Percentiles rank a stretch among this genome's conserved stretches.
Evolutionary conservation across 2,888 invertebrate genomes (phyloP).

Genomic region (Cerastis rubricosa): DNA sequence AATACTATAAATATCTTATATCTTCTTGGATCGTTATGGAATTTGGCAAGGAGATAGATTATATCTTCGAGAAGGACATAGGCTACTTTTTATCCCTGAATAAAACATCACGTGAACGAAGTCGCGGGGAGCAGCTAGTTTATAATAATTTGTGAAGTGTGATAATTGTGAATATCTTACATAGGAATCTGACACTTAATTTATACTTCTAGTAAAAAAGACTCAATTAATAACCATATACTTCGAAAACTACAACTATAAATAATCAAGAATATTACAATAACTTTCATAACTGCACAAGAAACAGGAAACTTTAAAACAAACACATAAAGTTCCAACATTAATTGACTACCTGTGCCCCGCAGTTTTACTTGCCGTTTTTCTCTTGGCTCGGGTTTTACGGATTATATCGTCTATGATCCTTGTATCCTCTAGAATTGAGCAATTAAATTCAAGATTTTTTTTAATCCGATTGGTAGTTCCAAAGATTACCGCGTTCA

Average conservation of each 20-base stretch:
- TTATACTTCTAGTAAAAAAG: not conserved
- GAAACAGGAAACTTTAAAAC: constrained; percentile 10
- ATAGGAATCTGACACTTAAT: not conserved
- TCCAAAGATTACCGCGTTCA: not conserved
- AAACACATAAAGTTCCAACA: constrained; percentile 31
- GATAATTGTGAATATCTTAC: not conserved
- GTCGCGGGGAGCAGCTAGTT: no score
- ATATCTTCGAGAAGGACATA: no score
- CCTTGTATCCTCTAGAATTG: not conserved
- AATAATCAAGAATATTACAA: constrained; percentile 1
- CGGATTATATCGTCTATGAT: not conserved
- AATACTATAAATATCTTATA: no score
- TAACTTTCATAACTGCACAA: not conserved
- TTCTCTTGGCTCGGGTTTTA: not conserved
- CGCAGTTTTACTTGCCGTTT: not conserved
- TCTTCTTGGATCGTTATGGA: no score
- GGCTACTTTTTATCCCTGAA: no score
- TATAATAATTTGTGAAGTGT: no score
- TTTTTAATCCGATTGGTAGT: no score
- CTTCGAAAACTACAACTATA: constrained; percentile 1
- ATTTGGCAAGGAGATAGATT: no score
- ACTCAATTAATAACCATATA: not conserved
- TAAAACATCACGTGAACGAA: no score
- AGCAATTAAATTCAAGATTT: not conserved
- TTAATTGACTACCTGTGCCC: constrained; percentile 8